Percentiles rank a stretch among this genome's conserved stretches.
Conservation (phyloP, 2,797 vertebrate species). For the Hippopotamyrus pictus region DNA sequence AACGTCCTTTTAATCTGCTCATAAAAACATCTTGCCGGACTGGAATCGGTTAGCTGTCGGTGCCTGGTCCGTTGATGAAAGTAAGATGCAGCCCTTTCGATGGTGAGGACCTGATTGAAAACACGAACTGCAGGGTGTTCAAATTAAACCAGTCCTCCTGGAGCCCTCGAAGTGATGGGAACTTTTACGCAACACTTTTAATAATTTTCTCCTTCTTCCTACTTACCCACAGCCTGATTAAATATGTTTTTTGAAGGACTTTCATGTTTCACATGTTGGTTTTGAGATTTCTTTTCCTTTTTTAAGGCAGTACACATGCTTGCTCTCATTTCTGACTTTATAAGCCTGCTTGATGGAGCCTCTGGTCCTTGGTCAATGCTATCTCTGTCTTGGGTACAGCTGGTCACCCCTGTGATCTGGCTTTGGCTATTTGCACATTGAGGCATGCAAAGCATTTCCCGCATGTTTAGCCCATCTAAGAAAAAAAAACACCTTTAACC, state of each 20-base stretch:
- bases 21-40: neutral
- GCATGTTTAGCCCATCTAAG: neutral
- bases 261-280: constrained; percentile 10
- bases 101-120: constrained; percentile 25
- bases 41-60: constrained; percentile 1
- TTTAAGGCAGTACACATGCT: neutral
- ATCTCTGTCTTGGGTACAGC: neutral
- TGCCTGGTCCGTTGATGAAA: constrained; percentile 17
- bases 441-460: neutral
- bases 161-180: constrained; percentile 9
- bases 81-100: constrained; percentile 19
- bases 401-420: constrained; percentile 1
- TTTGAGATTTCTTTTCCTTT: neutral
- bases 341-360: neutral
- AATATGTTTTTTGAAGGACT: neutral
- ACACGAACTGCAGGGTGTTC: constrained; percentile 15
- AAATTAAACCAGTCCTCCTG: constrained; percentile 2
- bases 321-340: constrained; percentile 16
- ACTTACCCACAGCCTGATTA: constrained; percentile 17
- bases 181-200: constrained; percentile 12
- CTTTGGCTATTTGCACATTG: neutral
- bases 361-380: neutral
- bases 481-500: neutral
- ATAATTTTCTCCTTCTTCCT: constrained; percentile 13
- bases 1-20: constrained; percentile 3